Evolutionary conservation across 2,888 invertebrate genomes (phyloP).

Genomic region (Aspidiotus destructor): DNA sequence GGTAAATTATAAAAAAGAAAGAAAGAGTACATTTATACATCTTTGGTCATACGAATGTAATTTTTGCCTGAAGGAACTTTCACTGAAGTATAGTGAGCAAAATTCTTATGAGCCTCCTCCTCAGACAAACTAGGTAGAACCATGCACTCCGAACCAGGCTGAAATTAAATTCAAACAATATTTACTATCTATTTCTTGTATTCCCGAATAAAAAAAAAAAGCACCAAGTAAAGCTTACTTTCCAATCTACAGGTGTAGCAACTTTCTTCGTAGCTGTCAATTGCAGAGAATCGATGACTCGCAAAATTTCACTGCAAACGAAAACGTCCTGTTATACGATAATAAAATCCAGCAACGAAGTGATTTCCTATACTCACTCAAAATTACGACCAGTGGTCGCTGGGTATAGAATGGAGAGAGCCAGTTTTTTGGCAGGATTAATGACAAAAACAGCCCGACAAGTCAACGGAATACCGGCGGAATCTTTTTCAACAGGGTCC

Average conservation of each 20-base stretch:
- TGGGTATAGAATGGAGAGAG: conserved; percentile 73
- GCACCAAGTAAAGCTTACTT: conserved; percentile 44
- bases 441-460: conserved; percentile 69
- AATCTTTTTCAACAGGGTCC: conserved; percentile 60
- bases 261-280: conserved; percentile 59
- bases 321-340: neutral
- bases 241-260: conserved; percentile 82
- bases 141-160: conserved; percentile 81
- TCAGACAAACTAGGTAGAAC: conserved; percentile 69
- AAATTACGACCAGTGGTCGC: conserved; percentile 78
- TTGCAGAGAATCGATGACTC: conserved; percentile 73
- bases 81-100: conserved; percentile 41
- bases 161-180: conserved; percentile 39
- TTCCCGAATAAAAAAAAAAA: no score
- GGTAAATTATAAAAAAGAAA: neutral
- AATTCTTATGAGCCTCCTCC: conserved; percentile 51
- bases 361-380: conserved; percentile 50
- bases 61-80: conserved; percentile 73
- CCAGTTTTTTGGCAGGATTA: conserved; percentile 66
- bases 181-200: no score
- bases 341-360: neutral
- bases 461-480: conserved; percentile 57
- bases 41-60: conserved; percentile 58
- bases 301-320: conserved; percentile 63
- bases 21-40: neutral